phyloP scores from a whole-genome alignment of 2,797 vertebrate genomes.

The Falco biarmicus region DNA sequence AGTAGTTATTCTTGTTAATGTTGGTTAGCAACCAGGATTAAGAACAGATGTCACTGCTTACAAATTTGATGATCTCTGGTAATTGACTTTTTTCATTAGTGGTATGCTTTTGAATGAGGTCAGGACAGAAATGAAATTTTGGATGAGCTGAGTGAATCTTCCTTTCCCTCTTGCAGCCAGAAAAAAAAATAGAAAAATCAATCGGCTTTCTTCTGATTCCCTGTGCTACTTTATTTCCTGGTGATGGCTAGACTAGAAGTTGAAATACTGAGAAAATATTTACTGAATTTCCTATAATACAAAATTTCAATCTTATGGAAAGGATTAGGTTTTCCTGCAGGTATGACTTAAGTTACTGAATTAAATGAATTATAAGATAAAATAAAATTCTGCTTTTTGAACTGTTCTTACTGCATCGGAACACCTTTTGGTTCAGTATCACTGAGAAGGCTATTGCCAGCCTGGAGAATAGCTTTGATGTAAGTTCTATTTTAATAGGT shows the following conservation, averaged over 20 bases:
- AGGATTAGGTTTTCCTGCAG: background rate
- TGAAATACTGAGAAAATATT: constrained; percentile 1
- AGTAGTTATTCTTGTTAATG: background rate
- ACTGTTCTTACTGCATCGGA: background rate
- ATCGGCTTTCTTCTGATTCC: background rate
- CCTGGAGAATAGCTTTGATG: background rate
- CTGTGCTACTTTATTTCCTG: background rate
- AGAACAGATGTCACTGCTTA: background rate
- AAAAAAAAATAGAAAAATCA: background rate
- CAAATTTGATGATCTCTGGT: background rate
- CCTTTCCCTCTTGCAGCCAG: background rate
- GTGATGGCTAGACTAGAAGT: background rate
- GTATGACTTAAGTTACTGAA: background rate
- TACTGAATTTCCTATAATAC: background rate
- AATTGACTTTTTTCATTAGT: background rate
- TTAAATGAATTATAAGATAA: background rate
- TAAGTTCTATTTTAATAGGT: background rate
- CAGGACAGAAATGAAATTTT: background rate
- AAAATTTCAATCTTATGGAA: background rate
- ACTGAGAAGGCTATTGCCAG: background rate
- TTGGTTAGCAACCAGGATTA: background rate
- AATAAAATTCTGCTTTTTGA: background rate
- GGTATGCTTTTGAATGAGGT: background rate
- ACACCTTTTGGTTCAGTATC: background rate
- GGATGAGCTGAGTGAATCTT: background rate